These are phyloP conservation scores for Benitochromis conjunctus DNA, from an alignment of 2,113 vertebrate genomes.

Conservation along the genomic window DNA sequence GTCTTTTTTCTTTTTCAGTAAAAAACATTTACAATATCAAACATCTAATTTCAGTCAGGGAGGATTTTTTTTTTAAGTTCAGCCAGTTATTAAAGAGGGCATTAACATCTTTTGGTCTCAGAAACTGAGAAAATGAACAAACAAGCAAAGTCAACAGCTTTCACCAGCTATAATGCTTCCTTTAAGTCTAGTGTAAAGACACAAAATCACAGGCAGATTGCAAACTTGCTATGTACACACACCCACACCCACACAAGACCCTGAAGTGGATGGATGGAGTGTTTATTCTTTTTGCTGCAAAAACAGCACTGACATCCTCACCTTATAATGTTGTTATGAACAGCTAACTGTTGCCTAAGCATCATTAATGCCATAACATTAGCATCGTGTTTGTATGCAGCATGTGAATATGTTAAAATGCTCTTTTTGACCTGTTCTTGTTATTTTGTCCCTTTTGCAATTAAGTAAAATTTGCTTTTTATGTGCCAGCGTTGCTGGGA, in stretches of 20 bases:
- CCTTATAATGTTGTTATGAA: background rate
- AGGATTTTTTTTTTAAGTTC: background rate
- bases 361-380: background rate
- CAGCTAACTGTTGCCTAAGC: background rate
- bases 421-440: background rate
- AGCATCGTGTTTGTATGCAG: background rate
- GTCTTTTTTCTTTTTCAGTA: no score
- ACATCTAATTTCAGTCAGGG: background rate
- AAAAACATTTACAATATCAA: background rate
- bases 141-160: background rate
- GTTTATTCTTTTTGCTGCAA: background rate
- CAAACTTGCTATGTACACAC: background rate
- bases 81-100: background rate
- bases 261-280: background rate
- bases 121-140: background rate
- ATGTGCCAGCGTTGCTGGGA: background rate
- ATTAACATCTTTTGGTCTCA: background rate
- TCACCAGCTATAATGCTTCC: background rate
- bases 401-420: background rate
- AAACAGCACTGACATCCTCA: background rate
- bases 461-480: background rate
- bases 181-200: background rate
- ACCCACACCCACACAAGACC: background rate
- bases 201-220: background rate
- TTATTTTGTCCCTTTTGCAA: background rate